Evolutionary conservation across 1,140 invertebrate species (phyloP).

Genomic region (Drosophila littoralis): DNA sequence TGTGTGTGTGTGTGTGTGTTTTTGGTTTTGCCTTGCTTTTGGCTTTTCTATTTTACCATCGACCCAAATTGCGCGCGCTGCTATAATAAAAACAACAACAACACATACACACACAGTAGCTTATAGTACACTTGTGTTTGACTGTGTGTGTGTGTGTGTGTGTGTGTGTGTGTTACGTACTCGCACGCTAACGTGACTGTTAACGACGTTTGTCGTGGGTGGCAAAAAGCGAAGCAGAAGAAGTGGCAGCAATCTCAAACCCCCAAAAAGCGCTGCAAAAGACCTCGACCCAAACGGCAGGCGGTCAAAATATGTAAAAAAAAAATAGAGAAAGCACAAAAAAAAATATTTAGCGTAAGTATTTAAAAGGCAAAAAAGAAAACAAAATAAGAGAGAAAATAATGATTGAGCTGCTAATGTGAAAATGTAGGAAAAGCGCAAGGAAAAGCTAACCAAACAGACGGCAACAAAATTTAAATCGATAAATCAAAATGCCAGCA

Average conservation of each 20-base stretch:
- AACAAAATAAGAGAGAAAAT: slow-evolving; percentile 11
- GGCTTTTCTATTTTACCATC: slow-evolving; percentile 82
- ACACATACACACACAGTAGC: slow-evolving; percentile 28
- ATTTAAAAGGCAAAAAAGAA: slow-evolving; percentile 36
- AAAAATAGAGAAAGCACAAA: slow-evolving; percentile 23
- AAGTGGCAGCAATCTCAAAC: neutral
- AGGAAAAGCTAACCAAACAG: slow-evolving; percentile 24
- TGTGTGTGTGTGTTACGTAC: slow-evolving; percentile 44
- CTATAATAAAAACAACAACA: slow-evolving; percentile 66
- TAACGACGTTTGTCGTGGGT: slow-evolving; percentile 72
- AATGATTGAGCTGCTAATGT: slow-evolving; percentile 51
- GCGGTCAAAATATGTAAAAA: slow-evolving; percentile 65
- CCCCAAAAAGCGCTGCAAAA: slow-evolving; percentile 39
- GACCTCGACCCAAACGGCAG: slow-evolving; percentile 79
- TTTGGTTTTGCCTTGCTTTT: slow-evolving; percentile 69
- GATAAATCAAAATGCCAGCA: slow-evolving; percentile 80
- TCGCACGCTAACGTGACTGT: slow-evolving; percentile 78
- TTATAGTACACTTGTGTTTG: slow-evolving; percentile 24
- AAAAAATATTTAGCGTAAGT: slow-evolving; percentile 32
- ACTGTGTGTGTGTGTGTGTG: slow-evolving; percentile 32
- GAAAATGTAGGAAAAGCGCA: slow-evolving; percentile 25
- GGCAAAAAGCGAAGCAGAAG: slow-evolving; percentile 42
- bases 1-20: slow-evolving; percentile 29
- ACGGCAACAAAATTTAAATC: slow-evolving; percentile 69
- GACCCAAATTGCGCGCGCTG: slow-evolving; percentile 79